A percentile compares a stretch with the other conserved stretches of the same genome.
Evolutionary conservation across 2,888 invertebrate species (phyloP).

Genomic region (Athrips mouffetella): DNA sequence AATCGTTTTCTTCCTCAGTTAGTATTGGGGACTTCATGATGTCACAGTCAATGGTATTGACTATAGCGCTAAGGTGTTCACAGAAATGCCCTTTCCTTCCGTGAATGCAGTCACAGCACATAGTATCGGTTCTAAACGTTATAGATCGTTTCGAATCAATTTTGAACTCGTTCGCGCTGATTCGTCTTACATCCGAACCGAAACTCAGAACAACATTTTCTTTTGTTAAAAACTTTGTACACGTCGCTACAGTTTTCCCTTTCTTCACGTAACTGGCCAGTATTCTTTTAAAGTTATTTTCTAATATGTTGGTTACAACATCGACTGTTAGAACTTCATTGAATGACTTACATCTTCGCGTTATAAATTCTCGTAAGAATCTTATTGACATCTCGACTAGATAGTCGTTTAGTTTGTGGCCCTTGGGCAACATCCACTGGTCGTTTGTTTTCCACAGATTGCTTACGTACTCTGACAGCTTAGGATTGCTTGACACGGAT

Average conservation of each 20-base stretch:
- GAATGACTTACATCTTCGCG: conserved; percentile 30
- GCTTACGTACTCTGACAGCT: conserved; percentile 21
- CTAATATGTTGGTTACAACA: conserved; percentile 35
- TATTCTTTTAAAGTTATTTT: conserved; percentile 31
- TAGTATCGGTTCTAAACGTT: conserved; percentile 32
- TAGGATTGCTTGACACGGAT: conserved; percentile 6
- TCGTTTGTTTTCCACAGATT: conserved; percentile 25
- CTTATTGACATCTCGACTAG: conserved; percentile 26
- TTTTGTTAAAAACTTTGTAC: conserved; percentile 27
- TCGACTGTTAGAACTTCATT: conserved; percentile 34
- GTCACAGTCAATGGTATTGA: conserved; percentile 26
- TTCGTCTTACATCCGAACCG: conserved; percentile 18
- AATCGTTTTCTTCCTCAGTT: conserved; percentile 21
- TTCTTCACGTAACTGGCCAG: conserved; percentile 27
- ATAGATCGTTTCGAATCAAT: conserved; percentile 18
- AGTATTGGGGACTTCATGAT: conserved; percentile 18
- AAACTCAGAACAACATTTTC: conserved; percentile 10
- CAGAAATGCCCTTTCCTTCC: conserved; percentile 35
- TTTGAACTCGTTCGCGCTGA: conserved; percentile 23
- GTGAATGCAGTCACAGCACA: conserved; percentile 36
- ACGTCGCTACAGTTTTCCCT: conserved; percentile 12
- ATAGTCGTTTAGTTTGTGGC: conserved; percentile 2
- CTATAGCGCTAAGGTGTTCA: conserved; percentile 33
- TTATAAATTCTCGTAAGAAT: conserved; percentile 28
- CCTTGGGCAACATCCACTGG: conserved; percentile 24